Evolutionary conservation across 1,140 invertebrate genomes (phyloP).

Genomic region (Temnothorax nylanderi): DNA sequence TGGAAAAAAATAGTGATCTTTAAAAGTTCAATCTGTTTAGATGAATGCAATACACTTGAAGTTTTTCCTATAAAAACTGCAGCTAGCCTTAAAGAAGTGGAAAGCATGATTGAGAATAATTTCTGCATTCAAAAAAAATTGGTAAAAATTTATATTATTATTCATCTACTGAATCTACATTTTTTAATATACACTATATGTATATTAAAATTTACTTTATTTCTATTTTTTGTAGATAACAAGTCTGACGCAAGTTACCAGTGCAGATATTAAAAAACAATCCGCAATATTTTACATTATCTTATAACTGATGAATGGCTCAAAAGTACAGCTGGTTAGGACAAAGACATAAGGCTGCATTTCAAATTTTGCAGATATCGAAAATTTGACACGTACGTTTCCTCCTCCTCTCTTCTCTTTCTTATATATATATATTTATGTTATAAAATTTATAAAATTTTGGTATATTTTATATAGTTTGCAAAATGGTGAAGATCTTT

Average conservation of each 20-base stretch:
- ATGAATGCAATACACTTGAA: no score
- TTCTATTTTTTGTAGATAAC: not conserved
- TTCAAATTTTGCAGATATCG: constrained; percentile 8
- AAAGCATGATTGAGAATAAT: not conserved
- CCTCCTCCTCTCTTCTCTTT: no score
- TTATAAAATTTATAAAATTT: no score
- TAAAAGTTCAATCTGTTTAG: no score
- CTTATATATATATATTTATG: no score
- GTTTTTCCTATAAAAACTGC: no score
- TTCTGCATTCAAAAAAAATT: constrained; percentile 1
- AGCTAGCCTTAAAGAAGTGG: constrained; percentile 1
- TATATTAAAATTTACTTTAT: not conserved
- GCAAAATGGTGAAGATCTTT: no score
- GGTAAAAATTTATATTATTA: not conserved
- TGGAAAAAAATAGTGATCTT: no score
- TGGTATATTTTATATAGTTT: no score
- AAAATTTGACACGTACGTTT: not conserved
- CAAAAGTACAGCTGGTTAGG: constrained; percentile 9
- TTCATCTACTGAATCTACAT: not conserved
- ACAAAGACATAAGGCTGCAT: not conserved
- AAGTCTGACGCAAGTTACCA: constrained; percentile 1
- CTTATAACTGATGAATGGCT: not conserved
- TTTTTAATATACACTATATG: not conserved
- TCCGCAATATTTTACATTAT: not conserved
- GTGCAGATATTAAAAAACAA: constrained; percentile 10